Conservation (phyloP, 1,140 invertebrate genomes). For the Cyrtorhinus lividipennis region DNA sequence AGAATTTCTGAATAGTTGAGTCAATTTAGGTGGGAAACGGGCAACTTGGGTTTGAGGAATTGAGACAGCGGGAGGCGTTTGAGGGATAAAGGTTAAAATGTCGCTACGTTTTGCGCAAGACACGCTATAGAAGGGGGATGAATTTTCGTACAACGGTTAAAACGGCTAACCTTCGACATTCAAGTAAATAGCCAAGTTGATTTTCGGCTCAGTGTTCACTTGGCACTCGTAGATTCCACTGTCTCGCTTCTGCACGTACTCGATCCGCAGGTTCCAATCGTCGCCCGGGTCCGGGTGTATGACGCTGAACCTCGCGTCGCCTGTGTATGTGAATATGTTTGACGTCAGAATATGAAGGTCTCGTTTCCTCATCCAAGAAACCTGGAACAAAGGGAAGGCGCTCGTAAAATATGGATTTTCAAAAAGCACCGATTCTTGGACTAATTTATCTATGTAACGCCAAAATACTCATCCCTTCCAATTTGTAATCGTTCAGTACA, state of each 20-base stretch:
- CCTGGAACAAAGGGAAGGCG: slow-evolving; percentile 35
- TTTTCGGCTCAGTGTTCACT: slow-evolving; percentile 37
- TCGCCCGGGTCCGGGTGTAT: slow-evolving; percentile 70
- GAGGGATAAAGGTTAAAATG: not conserved
- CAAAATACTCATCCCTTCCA: too few relatives aligned
- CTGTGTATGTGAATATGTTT: slow-evolving; percentile 72
- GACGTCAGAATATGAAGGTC: slow-evolving; percentile 81
- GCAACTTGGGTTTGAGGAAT: not conserved
- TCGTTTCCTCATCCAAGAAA: slow-evolving; percentile 82
- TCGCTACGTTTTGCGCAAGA: not conserved
- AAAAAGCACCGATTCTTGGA: too few relatives aligned
- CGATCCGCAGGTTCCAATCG: slow-evolving; percentile 81
- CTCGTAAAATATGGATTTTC: too few relatives aligned
- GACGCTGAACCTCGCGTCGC: slow-evolving; percentile 69
- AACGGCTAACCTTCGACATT: slow-evolving; percentile 26
- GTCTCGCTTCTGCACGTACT: slow-evolving; percentile 70
- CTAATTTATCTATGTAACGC: too few relatives aligned
- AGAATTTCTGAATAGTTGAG: too few relatives aligned
- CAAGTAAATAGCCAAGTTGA: slow-evolving; percentile 29
- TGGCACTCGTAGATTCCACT: slow-evolving; percentile 78
- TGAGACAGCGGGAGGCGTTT: too few relatives aligned
- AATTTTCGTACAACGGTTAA: not conserved
- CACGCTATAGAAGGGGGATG: not conserved
- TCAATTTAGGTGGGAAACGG: too few relatives aligned
- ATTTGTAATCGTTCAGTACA: too few relatives aligned